These are phyloP conservation scores for Herpailurus yagouaroundi DNA, from an alignment of 2,113 vertebrate genomes.

Conservation along the genomic window DNA sequence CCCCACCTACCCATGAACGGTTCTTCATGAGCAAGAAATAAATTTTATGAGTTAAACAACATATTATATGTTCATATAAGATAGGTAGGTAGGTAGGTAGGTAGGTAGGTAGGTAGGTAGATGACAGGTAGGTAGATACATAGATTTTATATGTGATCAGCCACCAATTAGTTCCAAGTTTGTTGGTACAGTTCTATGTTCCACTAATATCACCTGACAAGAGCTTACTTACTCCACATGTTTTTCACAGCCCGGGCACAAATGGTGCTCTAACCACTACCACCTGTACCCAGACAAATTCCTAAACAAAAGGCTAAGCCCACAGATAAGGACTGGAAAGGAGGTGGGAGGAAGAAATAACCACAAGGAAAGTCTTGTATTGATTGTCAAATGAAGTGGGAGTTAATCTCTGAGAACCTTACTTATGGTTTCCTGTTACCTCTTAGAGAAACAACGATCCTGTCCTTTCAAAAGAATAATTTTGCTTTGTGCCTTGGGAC, in stretches of 20 bases:
- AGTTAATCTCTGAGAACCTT: background rate
- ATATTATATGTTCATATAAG: background rate
- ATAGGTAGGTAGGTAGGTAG: background rate
- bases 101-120: background rate
- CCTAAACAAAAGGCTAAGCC: background rate
- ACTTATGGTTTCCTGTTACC: background rate
- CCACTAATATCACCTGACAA: background rate
- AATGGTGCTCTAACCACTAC: background rate
- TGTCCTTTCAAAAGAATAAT: background rate
- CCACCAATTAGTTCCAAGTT: background rate
- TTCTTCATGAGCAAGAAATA: background rate
- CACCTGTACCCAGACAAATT: background rate
- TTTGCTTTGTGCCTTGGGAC: background rate
- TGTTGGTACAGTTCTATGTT: background rate
- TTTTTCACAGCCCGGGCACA: background rate
- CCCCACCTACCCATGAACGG: no score
- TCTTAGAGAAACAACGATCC: background rate
- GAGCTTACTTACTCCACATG: fast-evolving
- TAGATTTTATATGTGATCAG: background rate
- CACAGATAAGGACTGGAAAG: background rate
- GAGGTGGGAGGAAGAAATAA: background rate
- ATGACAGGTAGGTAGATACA: background rate
- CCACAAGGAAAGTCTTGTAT: slow-evolving; percentile 4
- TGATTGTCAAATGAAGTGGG: background rate
- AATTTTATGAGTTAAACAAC: background rate